Base-by-base conservation (phyloP, 1,140 invertebrate genomes). In the Pseudomyrmex flavicornis region DNA sequence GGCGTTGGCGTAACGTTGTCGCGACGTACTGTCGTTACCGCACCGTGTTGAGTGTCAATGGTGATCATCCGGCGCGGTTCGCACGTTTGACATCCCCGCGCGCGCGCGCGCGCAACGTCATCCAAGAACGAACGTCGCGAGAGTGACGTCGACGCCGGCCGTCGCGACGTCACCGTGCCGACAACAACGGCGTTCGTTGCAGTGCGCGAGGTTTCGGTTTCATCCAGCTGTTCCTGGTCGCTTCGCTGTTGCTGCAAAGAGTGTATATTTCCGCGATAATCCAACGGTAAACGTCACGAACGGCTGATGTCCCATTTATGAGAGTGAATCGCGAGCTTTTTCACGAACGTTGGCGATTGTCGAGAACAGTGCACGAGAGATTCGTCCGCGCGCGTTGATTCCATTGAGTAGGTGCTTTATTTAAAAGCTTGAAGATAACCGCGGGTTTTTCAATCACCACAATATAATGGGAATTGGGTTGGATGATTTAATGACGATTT, bases 1-100 rank as follows among this genome's bases (percentile, higher is more conserved):
- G 86, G 74, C 59, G 69, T 73, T 68, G 48, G 56, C 84, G 76
- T 70, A 22, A 62, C 13, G 50, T 52, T 52, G 65, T 79, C 82
- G 52, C 61, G 82, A 77, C 82, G 70, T 5, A 35, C 35, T 15
- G 15, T 56, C 44, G 26, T 35, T 13, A 35, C 4, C 54, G 52
- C 54, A 17, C 12, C 5, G 35, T 35, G 35, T 35, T 0, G 35
- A 35, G 35, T 35, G 35, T 35, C 35, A 35, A 35, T 35, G 5
- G 35, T 35, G 35, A 35, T 35, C 35, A 35, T 35, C 5, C 35
- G 35, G 35, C 35, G 35, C 35, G 35, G 35, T 35, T 3, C 35
- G 35, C 35, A 35, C 35, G 35, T 35, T 35, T 35, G 35, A 35
- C 7, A 35, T 35, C 7, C 35, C 7, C 35, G 26, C 26, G 26